Evolutionary conservation across 2,113 vertebrate genomes (phyloP).

Genomic region (Rhineura floridana): DNA sequence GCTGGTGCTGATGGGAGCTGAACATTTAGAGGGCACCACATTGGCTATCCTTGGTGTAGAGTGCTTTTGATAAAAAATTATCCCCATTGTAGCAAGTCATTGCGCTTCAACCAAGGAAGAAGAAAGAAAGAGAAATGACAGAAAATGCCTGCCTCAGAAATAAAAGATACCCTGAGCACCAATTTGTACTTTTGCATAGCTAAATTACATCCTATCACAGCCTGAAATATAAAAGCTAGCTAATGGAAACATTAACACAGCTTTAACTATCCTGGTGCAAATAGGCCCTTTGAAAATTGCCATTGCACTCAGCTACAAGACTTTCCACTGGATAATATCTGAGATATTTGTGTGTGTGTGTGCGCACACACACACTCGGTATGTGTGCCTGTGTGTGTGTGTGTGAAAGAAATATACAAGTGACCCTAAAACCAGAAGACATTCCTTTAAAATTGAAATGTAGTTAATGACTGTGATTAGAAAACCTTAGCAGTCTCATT

Average conservation of each 20-base stretch:
- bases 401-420: slow-evolving; percentile 23
- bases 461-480: slow-evolving; percentile 64
- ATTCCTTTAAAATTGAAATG: slow-evolving; percentile 41
- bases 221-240: slow-evolving; percentile 5
- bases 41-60: too few species aligned
- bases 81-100: not conserved
- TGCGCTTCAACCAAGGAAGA: not conserved
- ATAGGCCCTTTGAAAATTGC: slow-evolving; percentile 28
- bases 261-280: slow-evolving; percentile 14
- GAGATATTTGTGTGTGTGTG: not conserved
- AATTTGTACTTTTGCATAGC: not conserved
- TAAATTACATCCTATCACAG: slow-evolving; percentile 30
- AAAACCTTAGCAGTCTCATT: slow-evolving; percentile 44
- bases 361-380: slow-evolving; percentile 16
- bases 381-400: too few species aligned
- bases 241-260: slow-evolving; percentile 39
- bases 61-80: not conserved
- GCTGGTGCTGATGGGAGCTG: too few species aligned
- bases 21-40: too few species aligned
- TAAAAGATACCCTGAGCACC: not conserved
- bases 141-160: not conserved
- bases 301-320: slow-evolving; percentile 33
- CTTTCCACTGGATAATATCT: slow-evolving; percentile 50
- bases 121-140: not conserved
- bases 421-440: slow-evolving; percentile 37